These are phyloP conservation scores for Drosophila truncata DNA, from an alignment of 1,140 invertebrate genomes.

Conservation along the genomic window DNA sequence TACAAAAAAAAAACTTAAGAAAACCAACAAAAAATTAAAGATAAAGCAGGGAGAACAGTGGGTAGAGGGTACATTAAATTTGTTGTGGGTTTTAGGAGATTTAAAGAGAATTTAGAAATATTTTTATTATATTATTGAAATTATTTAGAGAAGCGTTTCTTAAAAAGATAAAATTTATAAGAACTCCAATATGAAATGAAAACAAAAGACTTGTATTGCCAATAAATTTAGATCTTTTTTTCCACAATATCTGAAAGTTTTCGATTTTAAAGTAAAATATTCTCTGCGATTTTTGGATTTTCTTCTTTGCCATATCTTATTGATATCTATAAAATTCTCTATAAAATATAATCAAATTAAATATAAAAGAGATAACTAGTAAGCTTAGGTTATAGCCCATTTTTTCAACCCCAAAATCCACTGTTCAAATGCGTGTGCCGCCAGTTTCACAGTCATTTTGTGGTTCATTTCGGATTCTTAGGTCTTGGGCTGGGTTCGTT, in stretches of 20 bases:
- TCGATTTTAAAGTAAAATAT: no score
- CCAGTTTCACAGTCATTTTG: constrained; percentile 71
- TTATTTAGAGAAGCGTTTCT: no score
- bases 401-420: constrained; percentile 28
- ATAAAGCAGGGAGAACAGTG: constrained; percentile 30
- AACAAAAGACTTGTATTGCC: no score
- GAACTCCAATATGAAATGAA: no score
- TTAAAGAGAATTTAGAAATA: not conserved
- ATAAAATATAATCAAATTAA: not conserved
- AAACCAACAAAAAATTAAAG: constrained; percentile 42
- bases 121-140: no score
- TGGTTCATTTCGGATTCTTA: constrained; percentile 70
- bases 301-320: not conserved
- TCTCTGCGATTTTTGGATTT: no score
- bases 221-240: no score
- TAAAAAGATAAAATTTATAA: no score
- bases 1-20: constrained; percentile 47
- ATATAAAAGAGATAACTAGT: not conserved
- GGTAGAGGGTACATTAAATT: not conserved
- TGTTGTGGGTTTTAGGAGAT: not conserved
- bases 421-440: constrained; percentile 60
- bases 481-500: constrained; percentile 29
- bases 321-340: not conserved
- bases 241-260: no score
- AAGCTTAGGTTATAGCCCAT: not conserved